Conservation (phyloP, 1,140 invertebrate genomes). For the Mactra quadrangularis region DNA sequence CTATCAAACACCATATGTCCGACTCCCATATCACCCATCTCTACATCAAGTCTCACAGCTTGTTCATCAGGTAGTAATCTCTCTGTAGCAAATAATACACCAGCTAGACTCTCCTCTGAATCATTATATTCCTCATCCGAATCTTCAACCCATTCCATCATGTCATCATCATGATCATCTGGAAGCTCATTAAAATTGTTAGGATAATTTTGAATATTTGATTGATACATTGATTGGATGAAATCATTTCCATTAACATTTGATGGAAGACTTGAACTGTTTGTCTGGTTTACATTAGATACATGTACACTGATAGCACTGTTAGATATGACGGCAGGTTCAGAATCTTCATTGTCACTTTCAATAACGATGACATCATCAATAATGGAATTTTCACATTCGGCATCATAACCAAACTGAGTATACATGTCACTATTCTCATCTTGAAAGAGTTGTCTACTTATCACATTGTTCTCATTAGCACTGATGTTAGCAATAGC, state of each 20-base stretch:
- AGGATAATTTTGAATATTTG: no score
- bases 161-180: conserved; percentile 31
- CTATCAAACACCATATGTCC: conserved; percentile 58
- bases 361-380: not conserved
- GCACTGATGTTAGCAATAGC: not conserved
- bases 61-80: conserved; percentile 48
- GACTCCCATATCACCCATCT: conserved; percentile 61
- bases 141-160: conserved; percentile 44
- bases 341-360: not conserved
- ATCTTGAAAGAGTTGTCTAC: conserved; percentile 22
- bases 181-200: conserved; percentile 43
- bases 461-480: not conserved
- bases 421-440: not conserved
- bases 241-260: not conserved
- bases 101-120: conserved; percentile 39
- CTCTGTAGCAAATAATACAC: conserved; percentile 54
- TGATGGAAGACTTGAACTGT: not conserved
- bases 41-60: conserved; percentile 49
- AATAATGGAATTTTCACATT: conserved; percentile 8
- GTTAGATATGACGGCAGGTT: not conserved
- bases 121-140: conserved; percentile 32
- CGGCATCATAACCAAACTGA: not conserved
- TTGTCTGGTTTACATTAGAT: not conserved
- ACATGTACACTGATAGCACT: not conserved
- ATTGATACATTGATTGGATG: conserved; percentile 23